phyloP scores from a whole-genome alignment of 1,140 invertebrate genomes.

The Penaeus indicus region DNA sequence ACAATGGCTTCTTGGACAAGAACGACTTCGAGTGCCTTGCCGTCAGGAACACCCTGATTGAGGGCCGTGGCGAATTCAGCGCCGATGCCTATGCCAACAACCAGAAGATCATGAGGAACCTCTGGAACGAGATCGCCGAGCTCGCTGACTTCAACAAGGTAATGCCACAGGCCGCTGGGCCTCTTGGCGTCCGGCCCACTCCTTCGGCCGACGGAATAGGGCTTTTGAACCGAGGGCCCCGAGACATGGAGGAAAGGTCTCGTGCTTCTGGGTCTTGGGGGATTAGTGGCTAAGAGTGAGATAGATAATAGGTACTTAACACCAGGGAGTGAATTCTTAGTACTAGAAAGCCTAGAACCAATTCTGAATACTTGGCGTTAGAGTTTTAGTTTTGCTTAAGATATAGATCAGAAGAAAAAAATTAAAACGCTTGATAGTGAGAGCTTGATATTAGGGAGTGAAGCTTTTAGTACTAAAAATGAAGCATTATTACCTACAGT shows the following conservation, averaged over 20 bases:
- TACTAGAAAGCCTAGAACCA: too few species aligned
- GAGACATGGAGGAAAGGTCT: background rate
- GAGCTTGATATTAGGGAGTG: too few species aligned
- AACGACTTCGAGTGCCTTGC: slow-evolving; percentile 87
- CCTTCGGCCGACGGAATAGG: background rate
- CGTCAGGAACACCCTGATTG: slow-evolving; percentile 82
- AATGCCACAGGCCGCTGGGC: slow-evolving; percentile 44
- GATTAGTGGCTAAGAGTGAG: too few species aligned
- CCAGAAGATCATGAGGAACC: slow-evolving; percentile 83
- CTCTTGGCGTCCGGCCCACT: background rate
- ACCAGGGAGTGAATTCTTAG: too few species aligned
- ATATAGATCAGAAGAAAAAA: too few species aligned
- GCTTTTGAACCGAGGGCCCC: background rate
- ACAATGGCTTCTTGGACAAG: slow-evolving; percentile 84
- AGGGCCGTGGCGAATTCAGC: slow-evolving; percentile 85
- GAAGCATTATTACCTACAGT: too few species aligned
- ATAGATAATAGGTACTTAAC: too few species aligned
- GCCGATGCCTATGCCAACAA: slow-evolving; percentile 79
- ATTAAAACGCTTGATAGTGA: too few species aligned
- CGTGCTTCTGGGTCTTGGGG: too few species aligned
- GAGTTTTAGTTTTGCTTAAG: too few species aligned
- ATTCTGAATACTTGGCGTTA: too few species aligned
- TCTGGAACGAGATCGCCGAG: slow-evolving; percentile 87
- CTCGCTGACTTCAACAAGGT: slow-evolving; percentile 89
- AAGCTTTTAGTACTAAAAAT: too few species aligned